Percentiles rank a stretch among this genome's conserved stretches.
These are phyloP conservation scores for Aphelinus atriplicis DNA, from an alignment of 1,140 invertebrate species.

Conservation along the genomic window DNA sequence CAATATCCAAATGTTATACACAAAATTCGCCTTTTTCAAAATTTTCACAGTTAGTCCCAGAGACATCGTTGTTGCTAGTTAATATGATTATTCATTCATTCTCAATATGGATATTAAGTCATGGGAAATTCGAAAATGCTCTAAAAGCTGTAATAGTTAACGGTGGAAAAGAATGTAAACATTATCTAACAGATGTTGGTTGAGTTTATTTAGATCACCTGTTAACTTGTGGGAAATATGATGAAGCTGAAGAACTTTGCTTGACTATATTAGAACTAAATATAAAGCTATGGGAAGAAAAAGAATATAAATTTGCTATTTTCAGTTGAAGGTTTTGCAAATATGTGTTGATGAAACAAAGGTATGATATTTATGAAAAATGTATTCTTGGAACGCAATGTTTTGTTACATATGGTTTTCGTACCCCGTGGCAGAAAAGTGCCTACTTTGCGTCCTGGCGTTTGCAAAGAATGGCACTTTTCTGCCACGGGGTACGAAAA, in stretches of 20 bases:
- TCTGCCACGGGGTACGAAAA: no score
- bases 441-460: no score
- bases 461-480: no score
- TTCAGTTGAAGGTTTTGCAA: no score
- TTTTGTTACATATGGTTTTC: no score
- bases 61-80: conserved; percentile 91
- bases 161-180: conserved; percentile 67
- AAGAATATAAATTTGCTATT: conserved; percentile 89
- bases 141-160: conserved; percentile 74
- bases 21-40: conserved; percentile 51
- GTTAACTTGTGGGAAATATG: conserved; percentile 76
- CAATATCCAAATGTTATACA: background rate
- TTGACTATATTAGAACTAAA: conserved; percentile 81
- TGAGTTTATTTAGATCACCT: conserved; percentile 88
- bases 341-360: no score
- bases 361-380: no score
- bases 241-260: conserved; percentile 88
- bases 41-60: conserved; percentile 96
- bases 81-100: conserved; percentile 92
- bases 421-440: no score
- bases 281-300: conserved; percentile 93
- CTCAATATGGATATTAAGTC: conserved; percentile 85
- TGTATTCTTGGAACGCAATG: no score
- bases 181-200: conserved; percentile 80
- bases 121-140: conserved; percentile 84